phyloP scores from a whole-genome alignment of 2,888 invertebrate species.

The Desoria tigrina region DNA sequence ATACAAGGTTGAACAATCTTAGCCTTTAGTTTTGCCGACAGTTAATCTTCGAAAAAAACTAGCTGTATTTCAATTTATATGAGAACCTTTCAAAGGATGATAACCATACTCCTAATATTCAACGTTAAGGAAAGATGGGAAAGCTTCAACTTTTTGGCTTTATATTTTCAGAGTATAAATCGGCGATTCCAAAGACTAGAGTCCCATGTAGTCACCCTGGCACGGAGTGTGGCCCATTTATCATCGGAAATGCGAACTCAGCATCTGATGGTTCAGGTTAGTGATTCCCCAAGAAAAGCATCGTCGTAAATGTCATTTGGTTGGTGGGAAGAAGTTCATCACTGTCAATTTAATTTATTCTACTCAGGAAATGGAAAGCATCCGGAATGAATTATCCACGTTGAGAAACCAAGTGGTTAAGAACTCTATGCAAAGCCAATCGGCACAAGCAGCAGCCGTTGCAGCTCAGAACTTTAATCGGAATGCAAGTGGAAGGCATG shows the following conservation, averaged over 20 bases:
- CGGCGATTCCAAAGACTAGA: slow-evolving; percentile 85
- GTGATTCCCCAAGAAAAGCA: slow-evolving; percentile 29
- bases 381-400: slow-evolving; percentile 77
- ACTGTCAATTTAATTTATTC: neutral
- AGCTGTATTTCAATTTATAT: too few species aligned
- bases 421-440: slow-evolving; percentile 46
- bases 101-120: too few species aligned
- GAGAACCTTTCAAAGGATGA: too few species aligned
- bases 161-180: slow-evolving; percentile 68
- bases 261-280: slow-evolving; percentile 75
- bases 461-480: slow-evolving; percentile 40
- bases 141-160: too few species aligned
- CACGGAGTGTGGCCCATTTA: slow-evolving; percentile 84
- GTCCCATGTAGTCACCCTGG: slow-evolving; percentile 86
- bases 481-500: slow-evolving; percentile 45
- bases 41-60: too few species aligned
- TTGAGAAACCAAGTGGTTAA: slow-evolving; percentile 62
- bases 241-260: slow-evolving; percentile 89
- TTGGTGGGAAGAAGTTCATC: neutral
- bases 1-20: too few species aligned
- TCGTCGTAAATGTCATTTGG: neutral
- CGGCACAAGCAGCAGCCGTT: slow-evolving; percentile 57
- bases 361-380: slow-evolving; percentile 77
- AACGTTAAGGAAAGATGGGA: too few species aligned
- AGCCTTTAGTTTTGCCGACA: too few species aligned